Evolutionary conservation across 23 tunicate species (phyloP).

Genomic region (Styela plicata): DNA sequence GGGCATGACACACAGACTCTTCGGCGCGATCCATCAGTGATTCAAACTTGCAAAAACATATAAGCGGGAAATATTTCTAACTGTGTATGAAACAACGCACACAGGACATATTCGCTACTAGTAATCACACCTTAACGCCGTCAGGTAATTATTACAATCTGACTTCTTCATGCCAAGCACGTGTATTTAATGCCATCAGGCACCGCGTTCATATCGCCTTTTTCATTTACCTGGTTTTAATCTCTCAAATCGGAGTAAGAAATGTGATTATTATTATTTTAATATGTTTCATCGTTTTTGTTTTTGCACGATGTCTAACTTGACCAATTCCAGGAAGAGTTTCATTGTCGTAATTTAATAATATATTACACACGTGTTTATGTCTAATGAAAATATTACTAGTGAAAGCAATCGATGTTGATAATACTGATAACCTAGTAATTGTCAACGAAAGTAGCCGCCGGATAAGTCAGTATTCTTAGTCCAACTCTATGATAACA

Average conservation of each 20-base stretch:
- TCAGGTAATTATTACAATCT: background rate
- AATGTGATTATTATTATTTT: background rate
- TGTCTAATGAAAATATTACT: background rate
- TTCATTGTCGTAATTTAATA: background rate
- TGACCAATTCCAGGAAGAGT: background rate
- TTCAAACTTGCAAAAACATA: no score
- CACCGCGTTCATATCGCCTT: background rate
- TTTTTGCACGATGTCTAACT: background rate
- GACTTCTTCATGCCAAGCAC: background rate
- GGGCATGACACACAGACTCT: no score
- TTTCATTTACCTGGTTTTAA: background rate
- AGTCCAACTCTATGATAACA: no score
- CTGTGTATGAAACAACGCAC: no score
- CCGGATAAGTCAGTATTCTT: no score
- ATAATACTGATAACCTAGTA: background rate
- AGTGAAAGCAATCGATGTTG: background rate
- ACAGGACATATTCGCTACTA: no score
- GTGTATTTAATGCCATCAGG: background rate
- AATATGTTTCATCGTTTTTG: background rate
- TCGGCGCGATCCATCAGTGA: no score
- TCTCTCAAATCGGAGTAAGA: background rate
- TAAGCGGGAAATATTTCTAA: no score
- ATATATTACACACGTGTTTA: background rate
- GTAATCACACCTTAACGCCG: background rate
- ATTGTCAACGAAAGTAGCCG: no score